Evolutionary conservation across 1,140 invertebrate species (phyloP), one percentile per base, ranked within the genome.

Genomic region (Trinorchestia longiramus): DNA sequence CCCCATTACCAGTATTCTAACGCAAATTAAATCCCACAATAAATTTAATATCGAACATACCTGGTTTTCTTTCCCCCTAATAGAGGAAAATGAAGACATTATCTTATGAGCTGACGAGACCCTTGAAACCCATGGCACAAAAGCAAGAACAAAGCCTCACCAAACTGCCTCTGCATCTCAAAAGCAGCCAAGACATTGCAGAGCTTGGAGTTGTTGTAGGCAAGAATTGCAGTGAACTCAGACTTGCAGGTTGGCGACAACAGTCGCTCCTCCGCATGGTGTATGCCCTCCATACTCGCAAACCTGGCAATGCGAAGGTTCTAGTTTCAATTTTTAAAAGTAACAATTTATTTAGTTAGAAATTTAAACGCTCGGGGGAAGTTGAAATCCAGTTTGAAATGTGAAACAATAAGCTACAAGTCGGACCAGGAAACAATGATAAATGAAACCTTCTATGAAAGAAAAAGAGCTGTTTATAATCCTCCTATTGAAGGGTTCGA

Each of bases 121-220:
- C 47, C 47, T 53, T 6, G 47, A 77, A 77, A 77, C 3, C 62
- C 28, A 77, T 28, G 36, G 28, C 62, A 77, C 62, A 77, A 36
- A 36, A 77, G 62, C 28, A 6, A 77, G 62, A 77, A 36, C 62
- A 77, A 19, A 77, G 62, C 62, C 95, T 95, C 40, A 96, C 98
- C 98, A 98, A 98, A 98, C 96, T 98, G 98, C 97, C 98, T 98
- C 96, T 98, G 98, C 36, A 99, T 97, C 97, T 98, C 98, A 97
- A 98, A 98, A 8, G 98, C 98, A 97, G 99, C 99, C 36, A 99
- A 97, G 62, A 99, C 97, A 97, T 99, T 99, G 97, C 98, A 99
- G 42, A 99, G 97, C 97, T 99, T 99, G 0, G 98, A 98, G 97
- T 99, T 98, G 97, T 99, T 99, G 97, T 99, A 99, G 0, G 98